These are phyloP conservation scores for Sesia apiformis DNA, from an alignment of 2,888 invertebrate species.

Conservation along the genomic window DNA sequence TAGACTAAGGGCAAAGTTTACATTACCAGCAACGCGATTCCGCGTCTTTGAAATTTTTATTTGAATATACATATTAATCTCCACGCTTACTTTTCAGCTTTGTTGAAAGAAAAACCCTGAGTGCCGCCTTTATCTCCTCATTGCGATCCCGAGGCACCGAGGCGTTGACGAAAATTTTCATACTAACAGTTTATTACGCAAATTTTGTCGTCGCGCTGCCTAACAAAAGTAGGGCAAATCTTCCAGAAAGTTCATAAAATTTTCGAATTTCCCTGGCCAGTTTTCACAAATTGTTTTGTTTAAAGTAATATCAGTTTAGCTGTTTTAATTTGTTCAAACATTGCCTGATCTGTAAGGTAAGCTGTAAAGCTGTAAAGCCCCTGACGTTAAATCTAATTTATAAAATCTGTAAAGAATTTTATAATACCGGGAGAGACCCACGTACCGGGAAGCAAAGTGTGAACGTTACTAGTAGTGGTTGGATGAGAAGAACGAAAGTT, in stretches of 20 bases:
- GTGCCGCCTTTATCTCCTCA: slow-evolving; percentile 12
- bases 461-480: too few relatives aligned
- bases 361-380: too few relatives aligned
- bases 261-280: slow-evolving; percentile 11
- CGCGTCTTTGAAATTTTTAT: not conserved
- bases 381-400: too few relatives aligned
- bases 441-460: too few relatives aligned
- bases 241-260: slow-evolving; percentile 20
- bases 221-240: slow-evolving; percentile 32
- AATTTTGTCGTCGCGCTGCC: slow-evolving; percentile 22
- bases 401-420: too few relatives aligned
- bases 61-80: slow-evolving; percentile 2
- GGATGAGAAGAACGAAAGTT: too few relatives aligned
- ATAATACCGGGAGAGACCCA: too few relatives aligned
- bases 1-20: not conserved
- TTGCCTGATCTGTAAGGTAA: too few relatives aligned
- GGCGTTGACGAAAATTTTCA: slow-evolving; percentile 25
- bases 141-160: slow-evolving; percentile 17
- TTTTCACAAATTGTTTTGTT: not conserved
- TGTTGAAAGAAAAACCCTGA: slow-evolving; percentile 8
- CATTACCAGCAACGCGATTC: not conserved
- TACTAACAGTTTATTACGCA: slow-evolving; percentile 39
- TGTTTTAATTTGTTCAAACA: not conserved
- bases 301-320: not conserved
- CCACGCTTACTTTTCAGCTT: slow-evolving; percentile 6